These are phyloP conservation scores for Patagioenas fasciata DNA, from an alignment of 2,113 vertebrate genomes.

Conservation along the genomic window DNA sequence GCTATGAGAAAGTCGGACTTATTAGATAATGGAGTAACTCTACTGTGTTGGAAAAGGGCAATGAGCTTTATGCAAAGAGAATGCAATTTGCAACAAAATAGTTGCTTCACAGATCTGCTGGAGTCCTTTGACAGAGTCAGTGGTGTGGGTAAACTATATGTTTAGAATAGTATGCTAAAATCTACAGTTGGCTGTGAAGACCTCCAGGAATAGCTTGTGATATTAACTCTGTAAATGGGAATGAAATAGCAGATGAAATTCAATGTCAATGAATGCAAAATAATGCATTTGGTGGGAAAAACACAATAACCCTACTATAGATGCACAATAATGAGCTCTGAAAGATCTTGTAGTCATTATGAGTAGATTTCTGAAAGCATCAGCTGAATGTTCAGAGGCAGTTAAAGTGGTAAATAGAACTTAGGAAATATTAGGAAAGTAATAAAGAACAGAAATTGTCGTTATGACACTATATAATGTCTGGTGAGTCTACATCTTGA, in stretches of 20 bases:
- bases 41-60: neutral
- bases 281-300: neutral
- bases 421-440: constrained; percentile 18
- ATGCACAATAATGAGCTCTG: neutral
- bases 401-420: constrained; percentile 29
- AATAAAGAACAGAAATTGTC: constrained; percentile 15
- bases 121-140: neutral
- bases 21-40: neutral
- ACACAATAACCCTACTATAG: neutral
- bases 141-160: neutral
- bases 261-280: constrained; percentile 25
- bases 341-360: constrained; percentile 18
- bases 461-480: neutral
- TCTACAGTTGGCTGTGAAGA: neutral
- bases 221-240: constrained; percentile 11
- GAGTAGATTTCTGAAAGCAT: constrained; percentile 35
- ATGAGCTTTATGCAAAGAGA: neutral
- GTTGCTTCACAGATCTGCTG: neutral
- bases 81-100: neutral
- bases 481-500: neutral
- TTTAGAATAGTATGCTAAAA: constrained; percentile 2
- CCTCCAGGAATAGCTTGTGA: neutral
- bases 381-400: constrained; percentile 1
- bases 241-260: constrained; percentile 22
- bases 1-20: neutral